Conservation (phyloP, 2,113 vertebrate species). For the Silurus glanis region DNA sequence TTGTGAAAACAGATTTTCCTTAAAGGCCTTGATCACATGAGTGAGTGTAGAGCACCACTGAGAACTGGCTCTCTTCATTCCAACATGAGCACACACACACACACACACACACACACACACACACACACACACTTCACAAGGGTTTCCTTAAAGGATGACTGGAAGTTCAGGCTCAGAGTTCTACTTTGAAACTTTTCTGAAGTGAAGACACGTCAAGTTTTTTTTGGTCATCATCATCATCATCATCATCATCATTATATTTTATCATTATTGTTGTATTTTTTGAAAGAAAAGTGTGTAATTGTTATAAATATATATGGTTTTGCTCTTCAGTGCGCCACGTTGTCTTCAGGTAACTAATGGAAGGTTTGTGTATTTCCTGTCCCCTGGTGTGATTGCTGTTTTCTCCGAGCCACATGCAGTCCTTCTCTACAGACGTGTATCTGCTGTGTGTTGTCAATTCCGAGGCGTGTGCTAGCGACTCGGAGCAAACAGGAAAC, state of each 20-base stretch:
- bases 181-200: background rate
- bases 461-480: background rate
- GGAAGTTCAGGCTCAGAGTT: too few relatives aligned
- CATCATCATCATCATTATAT: background rate
- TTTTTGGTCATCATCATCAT: background rate
- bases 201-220: background rate
- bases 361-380: background rate
- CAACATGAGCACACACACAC: background rate
- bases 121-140: background rate
- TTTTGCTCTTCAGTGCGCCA: background rate
- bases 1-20: conserved; percentile 52
- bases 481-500: conserved; percentile 12
- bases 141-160: background rate
- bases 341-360: background rate
- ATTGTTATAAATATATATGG: background rate
- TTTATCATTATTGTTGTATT: background rate
- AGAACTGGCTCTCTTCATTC: background rate
- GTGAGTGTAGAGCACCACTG: background rate
- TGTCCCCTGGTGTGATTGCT: background rate
- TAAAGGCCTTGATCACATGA: conserved; percentile 42
- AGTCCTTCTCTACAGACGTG: background rate
- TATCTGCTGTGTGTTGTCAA: background rate
- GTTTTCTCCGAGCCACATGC: background rate
- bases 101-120: background rate
- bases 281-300: background rate